Evolutionary conservation across 2,113 vertebrate species (phyloP), one percentile per base, ranked within the genome.

Genomic region (Rhizomys pruinosus): DNA sequence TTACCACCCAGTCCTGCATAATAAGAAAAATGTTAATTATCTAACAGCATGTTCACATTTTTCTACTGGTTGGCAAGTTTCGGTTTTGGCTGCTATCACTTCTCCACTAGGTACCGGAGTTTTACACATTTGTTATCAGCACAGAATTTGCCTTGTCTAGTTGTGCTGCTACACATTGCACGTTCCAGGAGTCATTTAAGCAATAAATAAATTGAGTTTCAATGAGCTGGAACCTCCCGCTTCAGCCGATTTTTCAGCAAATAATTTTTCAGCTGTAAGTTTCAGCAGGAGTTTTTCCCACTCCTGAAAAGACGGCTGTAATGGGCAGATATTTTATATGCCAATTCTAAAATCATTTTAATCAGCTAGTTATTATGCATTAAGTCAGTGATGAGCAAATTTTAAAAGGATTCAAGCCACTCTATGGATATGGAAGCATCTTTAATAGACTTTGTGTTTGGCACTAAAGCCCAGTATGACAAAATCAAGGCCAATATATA

Each of bases 141-240:
- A 96, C 84, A 95, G 94, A 96, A 96, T 97, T 96, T 82, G 88
- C 94, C 97, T 96, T 93, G 96, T 97, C 96, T 97, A 78, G 66
- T 96, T 97, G 86, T 93, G 79, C 93, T 96, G 95, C 94, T 94
- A 96, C 93, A 94, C 93, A 94, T 91, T 92, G 92, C 89, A 77
- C 88, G 90, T 96, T 97, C 95, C 97, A 97, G 90, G 84, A 97
- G 90, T 94, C 97, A 95, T 88, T 97, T 97, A 96, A 97, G 97
- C 97, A 97, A 96, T 96, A 96, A 97, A 97, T 97, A 96, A 97
- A 97, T 97, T 97, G 96, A 95, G 97, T 97, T 97, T 97, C 96
- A 97, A 97, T 96, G 97, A 96, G 95, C 97, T 96, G 96, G 96
- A 97, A 97, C 95, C 96, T 96, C 95, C 96, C 3, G 88, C 90